Percentiles rank a stretch among this genome's conserved stretches.
Evolutionary conservation across 2,888 invertebrate genomes (phyloP).

Genomic region (Linnaemya vulpina): DNA sequence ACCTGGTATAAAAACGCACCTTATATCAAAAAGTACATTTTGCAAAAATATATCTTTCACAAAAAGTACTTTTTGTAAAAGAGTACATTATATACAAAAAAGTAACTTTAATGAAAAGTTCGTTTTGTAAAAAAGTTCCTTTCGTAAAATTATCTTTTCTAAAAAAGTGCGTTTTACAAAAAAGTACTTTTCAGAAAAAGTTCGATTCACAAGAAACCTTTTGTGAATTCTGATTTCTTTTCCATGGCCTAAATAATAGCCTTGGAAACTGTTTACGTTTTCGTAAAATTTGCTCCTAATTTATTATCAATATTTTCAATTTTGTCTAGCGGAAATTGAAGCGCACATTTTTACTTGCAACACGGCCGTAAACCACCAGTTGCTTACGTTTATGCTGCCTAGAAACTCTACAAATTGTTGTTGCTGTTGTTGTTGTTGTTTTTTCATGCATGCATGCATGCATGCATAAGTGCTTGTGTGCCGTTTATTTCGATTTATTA

Average conservation of each 20-base stretch:
- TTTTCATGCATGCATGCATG: too few relatives aligned
- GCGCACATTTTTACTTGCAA: constrained; percentile 36
- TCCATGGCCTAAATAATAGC: background rate
- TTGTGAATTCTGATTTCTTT: background rate
- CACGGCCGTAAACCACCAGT: background rate
- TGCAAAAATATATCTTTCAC: background rate
- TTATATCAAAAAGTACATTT: constrained; percentile 1
- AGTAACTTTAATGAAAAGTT: too few relatives aligned
- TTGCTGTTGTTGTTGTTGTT: too few relatives aligned
- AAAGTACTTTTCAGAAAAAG: background rate
- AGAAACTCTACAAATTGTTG: background rate
- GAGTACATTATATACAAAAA: background rate
- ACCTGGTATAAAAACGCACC: background rate
- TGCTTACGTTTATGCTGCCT: constrained; percentile 44
- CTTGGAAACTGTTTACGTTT: background rate
- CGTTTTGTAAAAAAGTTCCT: background rate
- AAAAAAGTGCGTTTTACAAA: background rate
- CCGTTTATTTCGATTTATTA: background rate
- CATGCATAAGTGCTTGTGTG: constrained; percentile 16
- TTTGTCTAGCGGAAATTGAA: constrained; percentile 63
- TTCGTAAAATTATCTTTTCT: background rate
- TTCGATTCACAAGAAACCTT: background rate
- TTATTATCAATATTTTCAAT: constrained; percentile 45
- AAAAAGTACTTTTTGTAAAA: background rate
- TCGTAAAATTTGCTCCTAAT: background rate